Percentiles rank a stretch among this genome's conserved stretches.
Evolutionary conservation across 37 sponge, comb jelly and placozoan genomes (phyloP).

Genomic region (Cliona cf. orientalis): DNA sequence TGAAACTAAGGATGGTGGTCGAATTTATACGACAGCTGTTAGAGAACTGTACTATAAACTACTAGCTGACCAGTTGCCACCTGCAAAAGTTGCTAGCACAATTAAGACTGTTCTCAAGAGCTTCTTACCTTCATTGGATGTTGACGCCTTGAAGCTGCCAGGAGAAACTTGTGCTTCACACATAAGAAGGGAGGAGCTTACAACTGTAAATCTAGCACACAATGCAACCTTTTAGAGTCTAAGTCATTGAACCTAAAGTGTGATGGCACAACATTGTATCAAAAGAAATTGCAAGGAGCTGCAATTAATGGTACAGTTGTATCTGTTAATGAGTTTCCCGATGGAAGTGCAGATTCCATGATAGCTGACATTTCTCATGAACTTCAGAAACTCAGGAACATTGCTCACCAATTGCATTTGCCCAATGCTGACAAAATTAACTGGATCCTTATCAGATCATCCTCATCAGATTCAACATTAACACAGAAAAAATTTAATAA

Average conservation of each 20-base stretch:
- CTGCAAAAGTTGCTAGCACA: conserved; percentile 19
- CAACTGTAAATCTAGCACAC: conserved; percentile 27
- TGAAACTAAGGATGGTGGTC: conserved; percentile 16
- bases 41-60: conserved; percentile 29
- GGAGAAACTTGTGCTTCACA: conserved; percentile 35
- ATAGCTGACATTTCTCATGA: conserved; percentile 31
- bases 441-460: conserved; percentile 38
- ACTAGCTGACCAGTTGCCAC: conserved; percentile 23
- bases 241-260: conserved; percentile 10
- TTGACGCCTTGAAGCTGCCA: conserved; percentile 23
- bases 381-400: conserved; percentile 33
- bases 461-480: conserved; percentile 31
- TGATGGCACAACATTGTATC: conserved; percentile 42
- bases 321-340: conserved; percentile 48
- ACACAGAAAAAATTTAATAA: conserved; percentile 51
- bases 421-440: conserved; percentile 49
- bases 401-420: conserved; percentile 15
- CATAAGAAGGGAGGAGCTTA: conserved; percentile 45
- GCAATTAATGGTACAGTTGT: conserved; percentile 28
- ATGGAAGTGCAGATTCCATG: conserved; percentile 45
- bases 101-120: conserved; percentile 25
- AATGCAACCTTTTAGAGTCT: conserved; percentile 28
- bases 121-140: conserved; percentile 21
- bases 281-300: conserved; percentile 35
- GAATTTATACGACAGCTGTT: conserved; percentile 8